Evolutionary conservation across 1,140 invertebrate species (phyloP).

Genomic region (Nasonia giraulti): DNA sequence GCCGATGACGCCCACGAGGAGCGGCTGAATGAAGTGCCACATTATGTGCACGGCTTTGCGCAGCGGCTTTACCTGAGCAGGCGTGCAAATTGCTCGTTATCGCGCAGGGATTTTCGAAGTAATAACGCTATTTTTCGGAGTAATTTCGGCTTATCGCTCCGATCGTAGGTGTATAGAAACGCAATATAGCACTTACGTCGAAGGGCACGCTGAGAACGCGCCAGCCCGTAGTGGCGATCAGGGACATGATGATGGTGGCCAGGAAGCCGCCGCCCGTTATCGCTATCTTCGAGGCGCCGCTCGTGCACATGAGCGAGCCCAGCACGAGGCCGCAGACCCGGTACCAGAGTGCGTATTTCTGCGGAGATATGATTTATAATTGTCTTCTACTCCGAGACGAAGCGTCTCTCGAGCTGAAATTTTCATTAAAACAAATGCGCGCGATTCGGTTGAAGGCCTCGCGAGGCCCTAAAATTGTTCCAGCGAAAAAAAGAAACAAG

Average conservation of each 20-base stretch:
- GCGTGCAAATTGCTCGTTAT: too few relatives aligned
- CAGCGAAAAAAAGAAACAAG: too few relatives aligned
- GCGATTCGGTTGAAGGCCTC: too few relatives aligned
- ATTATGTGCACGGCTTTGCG: conserved; percentile 57
- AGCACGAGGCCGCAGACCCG: conserved; percentile 59
- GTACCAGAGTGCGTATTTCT: conserved; percentile 64
- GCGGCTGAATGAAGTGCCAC: conserved; percentile 69
- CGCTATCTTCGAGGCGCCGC: conserved; percentile 56
- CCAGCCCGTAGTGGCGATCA: conserved; percentile 66
- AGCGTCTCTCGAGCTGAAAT: too few relatives aligned
- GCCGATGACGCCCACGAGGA: conserved; percentile 67
- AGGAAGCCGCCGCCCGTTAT: conserved; percentile 67
- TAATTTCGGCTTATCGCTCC: too few relatives aligned
- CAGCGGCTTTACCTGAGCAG: conserved; percentile 57
- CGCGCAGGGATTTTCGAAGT: too few relatives aligned
- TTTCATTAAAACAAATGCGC: too few relatives aligned
- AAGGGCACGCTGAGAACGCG: conserved; percentile 58
- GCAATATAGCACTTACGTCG: conserved; percentile 53
- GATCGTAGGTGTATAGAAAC: not conserved
- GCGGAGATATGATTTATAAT: not conserved
- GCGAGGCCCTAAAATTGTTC: too few relatives aligned
- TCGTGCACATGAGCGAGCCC: conserved; percentile 64
- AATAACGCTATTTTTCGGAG: too few relatives aligned
- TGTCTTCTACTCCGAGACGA: too few relatives aligned
- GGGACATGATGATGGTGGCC: conserved; percentile 63